Evolutionary conservation across 2,797 vertebrate genomes (phyloP).

Genomic region (Takifugu rubripes): DNA sequence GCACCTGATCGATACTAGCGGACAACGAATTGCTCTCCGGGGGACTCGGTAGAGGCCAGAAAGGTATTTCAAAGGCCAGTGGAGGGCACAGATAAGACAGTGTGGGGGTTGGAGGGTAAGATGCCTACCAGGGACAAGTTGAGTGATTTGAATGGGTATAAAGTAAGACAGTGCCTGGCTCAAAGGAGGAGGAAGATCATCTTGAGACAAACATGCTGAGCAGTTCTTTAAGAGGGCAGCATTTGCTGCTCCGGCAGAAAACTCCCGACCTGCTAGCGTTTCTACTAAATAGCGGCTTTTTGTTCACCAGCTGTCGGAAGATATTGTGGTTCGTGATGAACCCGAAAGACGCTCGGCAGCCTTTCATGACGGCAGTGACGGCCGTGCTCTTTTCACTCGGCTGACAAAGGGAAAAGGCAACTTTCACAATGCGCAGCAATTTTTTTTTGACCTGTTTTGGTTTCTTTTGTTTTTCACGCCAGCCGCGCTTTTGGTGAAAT

Average conservation of each 20-base stretch:
- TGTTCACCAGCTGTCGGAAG: no score
- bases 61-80: conserved; percentile 55
- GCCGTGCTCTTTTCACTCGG: no score
- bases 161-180: conserved; percentile 50
- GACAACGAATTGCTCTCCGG: conserved; percentile 76
- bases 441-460: no score
- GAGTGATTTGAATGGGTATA: conserved; percentile 70
- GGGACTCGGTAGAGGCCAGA: conserved; percentile 53
- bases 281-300: no score
- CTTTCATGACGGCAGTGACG: no score
- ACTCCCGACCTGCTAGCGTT: neutral
- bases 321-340: no score
- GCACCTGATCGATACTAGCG: conserved; percentile 73
- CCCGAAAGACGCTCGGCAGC: no score
- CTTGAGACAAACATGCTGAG: conserved; percentile 20
- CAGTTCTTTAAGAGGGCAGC: conserved; percentile 23
- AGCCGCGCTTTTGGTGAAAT: no score
- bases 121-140: conserved; percentile 52
- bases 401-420: no score
- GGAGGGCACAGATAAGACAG: conserved; percentile 44
- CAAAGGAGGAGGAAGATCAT: conserved; percentile 36
- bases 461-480: no score
- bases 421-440: no score
- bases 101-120: conserved; percentile 35
- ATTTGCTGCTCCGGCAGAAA: conserved; percentile 11